These are phyloP conservation scores for Threskiornis aethiopicus DNA, from an alignment of 2,797 vertebrate species.

Conservation along the genomic window DNA sequence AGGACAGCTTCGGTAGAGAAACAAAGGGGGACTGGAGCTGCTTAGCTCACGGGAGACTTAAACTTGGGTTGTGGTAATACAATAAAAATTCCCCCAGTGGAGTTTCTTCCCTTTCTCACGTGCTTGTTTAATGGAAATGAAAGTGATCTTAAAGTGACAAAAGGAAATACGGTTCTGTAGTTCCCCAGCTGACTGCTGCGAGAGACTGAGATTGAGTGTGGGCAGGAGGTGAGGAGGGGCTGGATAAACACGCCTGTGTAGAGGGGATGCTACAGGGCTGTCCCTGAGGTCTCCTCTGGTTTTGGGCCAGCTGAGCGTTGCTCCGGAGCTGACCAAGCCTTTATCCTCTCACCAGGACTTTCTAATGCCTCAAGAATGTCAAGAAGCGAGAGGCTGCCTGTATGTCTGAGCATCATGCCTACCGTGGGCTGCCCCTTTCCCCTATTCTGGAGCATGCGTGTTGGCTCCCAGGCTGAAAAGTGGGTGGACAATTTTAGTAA, in stretches of 20 bases:
- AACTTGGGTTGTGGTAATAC: background rate
- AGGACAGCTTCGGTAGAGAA: background rate
- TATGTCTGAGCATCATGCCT: accelerated
- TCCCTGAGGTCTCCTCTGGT: background rate
- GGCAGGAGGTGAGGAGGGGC: background rate
- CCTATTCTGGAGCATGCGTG: accelerated
- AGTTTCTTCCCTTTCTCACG: background rate
- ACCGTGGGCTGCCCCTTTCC: accelerated
- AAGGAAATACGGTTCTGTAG: background rate
- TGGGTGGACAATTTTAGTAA: background rate
- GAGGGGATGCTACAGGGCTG: background rate
- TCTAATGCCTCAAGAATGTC: accelerated
- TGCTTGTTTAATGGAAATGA: background rate
- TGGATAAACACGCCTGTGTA: accelerated
- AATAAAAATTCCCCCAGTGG: background rate
- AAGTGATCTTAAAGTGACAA: background rate
- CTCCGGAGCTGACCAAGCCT: background rate
- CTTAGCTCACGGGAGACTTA: background rate
- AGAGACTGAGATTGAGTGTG: accelerated
- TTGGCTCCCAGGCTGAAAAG: background rate
- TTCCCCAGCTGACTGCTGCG: background rate
- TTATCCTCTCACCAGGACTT: background rate
- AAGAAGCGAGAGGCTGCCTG: background rate
- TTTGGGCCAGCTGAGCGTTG: background rate
- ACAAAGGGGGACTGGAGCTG: background rate